These are phyloP conservation scores for Panulirus ornatus DNA, from an alignment of 1,140 invertebrate species.

Conservation along the genomic window DNA sequence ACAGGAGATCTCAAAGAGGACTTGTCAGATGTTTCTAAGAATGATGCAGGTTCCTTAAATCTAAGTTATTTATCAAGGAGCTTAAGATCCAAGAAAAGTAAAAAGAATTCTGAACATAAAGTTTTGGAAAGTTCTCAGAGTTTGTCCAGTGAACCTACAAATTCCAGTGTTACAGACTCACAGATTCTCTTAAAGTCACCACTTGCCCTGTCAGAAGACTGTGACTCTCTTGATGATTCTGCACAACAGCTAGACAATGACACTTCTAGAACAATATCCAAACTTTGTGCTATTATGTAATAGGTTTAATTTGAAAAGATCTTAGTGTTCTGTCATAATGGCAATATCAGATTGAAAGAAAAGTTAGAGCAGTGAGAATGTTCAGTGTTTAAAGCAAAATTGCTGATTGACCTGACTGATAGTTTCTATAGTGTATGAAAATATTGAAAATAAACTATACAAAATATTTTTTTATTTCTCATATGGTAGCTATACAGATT, in stretches of 20 bases:
- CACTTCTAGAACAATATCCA: slow-evolving; percentile 34
- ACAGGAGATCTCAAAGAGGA: slow-evolving; percentile 36
- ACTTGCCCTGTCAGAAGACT: slow-evolving; percentile 28
- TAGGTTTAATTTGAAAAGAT: neutral
- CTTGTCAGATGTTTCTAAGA: slow-evolving; percentile 8
- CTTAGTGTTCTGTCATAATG: neutral
- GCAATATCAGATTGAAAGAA: too few relatives aligned
- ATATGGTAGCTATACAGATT: neutral
- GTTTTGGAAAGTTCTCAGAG: slow-evolving; percentile 24
- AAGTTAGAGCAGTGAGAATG: too few relatives aligned
- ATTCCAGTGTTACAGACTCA: slow-evolving; percentile 25
- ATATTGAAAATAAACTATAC: too few relatives aligned
- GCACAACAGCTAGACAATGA: slow-evolving; percentile 22
- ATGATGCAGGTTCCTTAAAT: neutral
- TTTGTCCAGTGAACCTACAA: slow-evolving; percentile 19
- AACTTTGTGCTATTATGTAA: slow-evolving; percentile 60
- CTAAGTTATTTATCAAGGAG: slow-evolving; percentile 7
- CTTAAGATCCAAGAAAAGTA: slow-evolving; percentile 18
- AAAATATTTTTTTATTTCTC: neutral
- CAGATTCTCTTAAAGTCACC: slow-evolving; percentile 29
- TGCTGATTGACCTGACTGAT: too few relatives aligned
- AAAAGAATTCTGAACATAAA: slow-evolving; percentile 16
- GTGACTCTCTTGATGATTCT: slow-evolving; percentile 35
- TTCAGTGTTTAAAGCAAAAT: too few relatives aligned
- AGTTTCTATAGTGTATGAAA: too few relatives aligned